These are phyloP conservation scores for Panthera leo DNA, from an alignment of 2,113 vertebrate genomes.

Conservation along the genomic window DNA sequence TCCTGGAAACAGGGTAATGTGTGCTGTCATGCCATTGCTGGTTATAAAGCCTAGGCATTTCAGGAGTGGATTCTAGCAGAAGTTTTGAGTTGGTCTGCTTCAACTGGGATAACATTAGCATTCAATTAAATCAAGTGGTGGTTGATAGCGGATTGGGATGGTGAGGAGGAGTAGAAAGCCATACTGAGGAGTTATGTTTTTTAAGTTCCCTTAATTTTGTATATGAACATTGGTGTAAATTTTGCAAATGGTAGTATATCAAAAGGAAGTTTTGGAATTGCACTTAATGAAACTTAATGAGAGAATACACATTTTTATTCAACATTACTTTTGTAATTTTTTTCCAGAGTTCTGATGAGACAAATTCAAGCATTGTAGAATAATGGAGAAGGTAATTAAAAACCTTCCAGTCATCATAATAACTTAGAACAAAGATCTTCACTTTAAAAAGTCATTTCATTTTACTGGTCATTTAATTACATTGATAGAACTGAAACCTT, in stretches of 20 bases:
- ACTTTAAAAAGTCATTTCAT: neutral
- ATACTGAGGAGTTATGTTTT: neutral
- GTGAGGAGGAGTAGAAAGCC: neutral
- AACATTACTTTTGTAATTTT: neutral
- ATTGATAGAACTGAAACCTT: neutral
- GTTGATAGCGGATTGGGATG: neutral
- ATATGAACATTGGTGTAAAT: neutral
- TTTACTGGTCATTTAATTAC: neutral
- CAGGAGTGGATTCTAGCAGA: neutral
- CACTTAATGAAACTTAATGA: neutral
- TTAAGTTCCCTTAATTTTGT: neutral
- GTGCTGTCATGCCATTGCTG: neutral
- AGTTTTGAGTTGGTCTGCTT: neutral
- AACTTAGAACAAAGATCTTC: neutral
- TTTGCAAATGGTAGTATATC: neutral
- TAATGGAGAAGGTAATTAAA: neutral
- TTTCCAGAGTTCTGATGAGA: neutral
- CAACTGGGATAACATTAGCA: neutral
- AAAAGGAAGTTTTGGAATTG: neutral
- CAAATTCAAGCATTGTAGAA: neutral
- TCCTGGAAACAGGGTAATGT: neutral
- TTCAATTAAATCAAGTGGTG: neutral
- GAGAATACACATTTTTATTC: neutral
- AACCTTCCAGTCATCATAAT: neutral
- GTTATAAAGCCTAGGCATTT: neutral